Conservation (phyloP, 2,113 vertebrate species). For the Irena cyanogastra region DNA sequence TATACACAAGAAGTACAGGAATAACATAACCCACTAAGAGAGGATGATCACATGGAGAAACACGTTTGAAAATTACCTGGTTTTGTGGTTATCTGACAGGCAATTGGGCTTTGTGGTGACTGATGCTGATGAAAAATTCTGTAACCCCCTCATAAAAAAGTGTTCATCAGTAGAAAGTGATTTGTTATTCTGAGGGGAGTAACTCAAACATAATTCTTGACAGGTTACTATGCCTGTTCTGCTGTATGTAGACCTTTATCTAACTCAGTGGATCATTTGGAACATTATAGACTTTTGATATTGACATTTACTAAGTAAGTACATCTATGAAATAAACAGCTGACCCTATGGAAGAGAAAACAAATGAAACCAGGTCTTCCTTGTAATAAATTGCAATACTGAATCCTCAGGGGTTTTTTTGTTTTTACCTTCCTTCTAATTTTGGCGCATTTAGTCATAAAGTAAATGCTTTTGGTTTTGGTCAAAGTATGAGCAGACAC, state of each 20-base stretch:
- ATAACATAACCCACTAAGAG: not conserved
- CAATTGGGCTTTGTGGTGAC: not conserved
- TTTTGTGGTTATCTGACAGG: not conserved
- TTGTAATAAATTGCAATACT: not conserved
- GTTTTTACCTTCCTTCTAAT: not conserved
- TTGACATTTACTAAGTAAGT: not conserved
- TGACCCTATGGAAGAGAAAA: not conserved
- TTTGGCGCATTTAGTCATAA: not conserved
- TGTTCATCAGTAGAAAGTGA: not conserved
- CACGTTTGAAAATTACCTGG: not conserved
- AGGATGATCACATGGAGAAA: not conserved
- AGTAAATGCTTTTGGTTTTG: not conserved
- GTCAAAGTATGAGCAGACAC: rapidly evolving
- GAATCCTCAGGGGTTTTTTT: not conserved
- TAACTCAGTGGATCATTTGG: not conserved
- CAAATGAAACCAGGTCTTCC: not conserved
- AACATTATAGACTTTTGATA: not conserved
- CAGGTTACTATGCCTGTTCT: not conserved
- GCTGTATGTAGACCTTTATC: not conserved
- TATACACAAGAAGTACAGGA: not conserved
- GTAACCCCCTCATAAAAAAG: not conserved
- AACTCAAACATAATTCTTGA: not conserved
- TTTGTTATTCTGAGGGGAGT: not conserved
- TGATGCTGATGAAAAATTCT: not conserved
- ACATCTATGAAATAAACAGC: not conserved